A percentile compares a stretch with the other conserved stretches of the same genome.
Evolutionary conservation across 2,888 invertebrate species (phyloP).

Genomic region (Hyppa rectilinea): DNA sequence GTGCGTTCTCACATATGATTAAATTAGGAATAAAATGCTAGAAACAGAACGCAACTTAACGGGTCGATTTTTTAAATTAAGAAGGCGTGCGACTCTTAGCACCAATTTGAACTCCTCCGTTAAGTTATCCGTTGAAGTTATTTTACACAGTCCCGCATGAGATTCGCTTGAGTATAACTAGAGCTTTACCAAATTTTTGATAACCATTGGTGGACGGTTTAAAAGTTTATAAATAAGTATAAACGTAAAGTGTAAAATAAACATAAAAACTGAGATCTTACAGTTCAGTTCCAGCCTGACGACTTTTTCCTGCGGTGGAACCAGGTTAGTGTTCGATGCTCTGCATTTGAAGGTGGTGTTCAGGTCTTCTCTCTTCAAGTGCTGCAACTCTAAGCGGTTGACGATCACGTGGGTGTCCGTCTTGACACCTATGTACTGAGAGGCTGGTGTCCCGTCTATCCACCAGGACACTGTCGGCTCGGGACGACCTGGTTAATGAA

Average conservation of each 20-base stretch:
- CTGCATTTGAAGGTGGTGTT: slow-evolving; percentile 97
- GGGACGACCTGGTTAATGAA: slow-evolving; percentile 92
- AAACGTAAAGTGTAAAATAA: not conserved
- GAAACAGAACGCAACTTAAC: too few species aligned
- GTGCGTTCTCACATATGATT: too few species aligned
- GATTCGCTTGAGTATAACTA: too few species aligned
- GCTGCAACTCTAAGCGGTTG: slow-evolving; percentile 94
- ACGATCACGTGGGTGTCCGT: slow-evolving; percentile 94
- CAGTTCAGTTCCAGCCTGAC: slow-evolving; percentile 95
- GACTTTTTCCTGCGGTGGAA: slow-evolving; percentile 94
- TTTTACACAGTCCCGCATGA: not conserved
- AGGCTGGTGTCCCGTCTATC: slow-evolving; percentile 93
- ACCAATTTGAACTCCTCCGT: not conserved
- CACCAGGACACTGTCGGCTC: slow-evolving; percentile 95
- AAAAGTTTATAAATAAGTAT: not conserved
- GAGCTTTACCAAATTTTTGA: too few species aligned
- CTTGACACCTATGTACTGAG: slow-evolving; percentile 93
- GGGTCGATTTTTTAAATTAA: not conserved
- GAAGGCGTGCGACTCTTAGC: not conserved
- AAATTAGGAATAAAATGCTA: not conserved
- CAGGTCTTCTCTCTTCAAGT: slow-evolving; percentile 94
- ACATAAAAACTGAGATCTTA: slow-evolving; percentile 85
- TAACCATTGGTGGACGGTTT: not conserved
- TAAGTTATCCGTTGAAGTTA: not conserved
- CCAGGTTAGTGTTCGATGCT: slow-evolving; percentile 96